Evolutionary conservation across 2,888 invertebrate species (phyloP), one percentile per base, ranked within the genome.

Genomic region (Blastobasis lacticolella): DNA sequence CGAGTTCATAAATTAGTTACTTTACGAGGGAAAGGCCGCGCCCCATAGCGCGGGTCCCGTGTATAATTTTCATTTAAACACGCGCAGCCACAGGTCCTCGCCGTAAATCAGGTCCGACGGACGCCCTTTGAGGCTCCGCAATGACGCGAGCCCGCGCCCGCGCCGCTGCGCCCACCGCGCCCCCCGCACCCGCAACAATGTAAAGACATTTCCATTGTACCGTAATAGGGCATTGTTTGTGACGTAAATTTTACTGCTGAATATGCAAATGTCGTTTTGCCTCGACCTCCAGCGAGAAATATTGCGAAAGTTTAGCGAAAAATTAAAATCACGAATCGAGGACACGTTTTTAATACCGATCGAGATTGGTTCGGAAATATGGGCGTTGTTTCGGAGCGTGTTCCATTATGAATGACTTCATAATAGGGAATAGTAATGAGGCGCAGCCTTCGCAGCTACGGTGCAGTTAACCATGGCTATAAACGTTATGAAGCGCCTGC

Each of bases 61-160:
- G 81, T 81, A 81, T 81, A 85, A 84, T 84, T 84, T 82, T 80
- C 81, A 78, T 83, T 82, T 81, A 80, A 81, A 81, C 81, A 78
- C 75, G 71, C 70, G 67, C 78, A 76, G 77, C 79, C 77, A 80
- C 81, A 81, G 79, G 82, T 82, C 78, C 78, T 69, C 59, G 71
- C 69, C 69, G 81, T 84, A 84, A 84, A 84, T 85, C 84, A 84
- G 79, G 70, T 62, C 72, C 70, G 70, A 67, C 67, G 76, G 73
- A 64, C 69, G 71, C 73, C 78, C 74, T 80, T 77, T 71, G 72
- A 73, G 66, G 64, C 62, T 57, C 63, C 61, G 61, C 60, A 52
- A 62, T 62, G 67, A 63, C 63, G 66, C 57, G 57, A 57, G 59
- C 61, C 56, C 54, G 45, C 57, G 56, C 54, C 61, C 58, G 54